These are phyloP conservation scores for Drosophila ananassae DNA, from an alignment of 1,140 invertebrate genomes.

Conservation along the genomic window DNA sequence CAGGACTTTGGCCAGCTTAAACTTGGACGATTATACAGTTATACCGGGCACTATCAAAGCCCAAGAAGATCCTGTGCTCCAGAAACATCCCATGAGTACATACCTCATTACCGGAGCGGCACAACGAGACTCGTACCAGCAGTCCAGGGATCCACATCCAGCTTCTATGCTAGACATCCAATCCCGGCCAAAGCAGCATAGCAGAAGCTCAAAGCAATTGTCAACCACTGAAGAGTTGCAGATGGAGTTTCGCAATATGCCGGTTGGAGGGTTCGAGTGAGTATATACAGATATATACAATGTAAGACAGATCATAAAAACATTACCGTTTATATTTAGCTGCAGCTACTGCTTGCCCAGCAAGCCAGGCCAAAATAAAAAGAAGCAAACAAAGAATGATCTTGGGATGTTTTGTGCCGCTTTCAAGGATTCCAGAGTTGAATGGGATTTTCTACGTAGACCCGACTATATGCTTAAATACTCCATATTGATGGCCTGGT, in stretches of 20 bases:
- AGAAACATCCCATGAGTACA: background rate
- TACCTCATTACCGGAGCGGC: background rate
- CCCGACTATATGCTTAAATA: constrained; percentile 75
- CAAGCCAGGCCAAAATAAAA: background rate
- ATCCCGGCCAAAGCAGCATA: background rate
- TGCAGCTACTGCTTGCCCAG: background rate
- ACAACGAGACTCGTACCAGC: too few species aligned
- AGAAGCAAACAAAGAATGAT: background rate
- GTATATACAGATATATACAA: background rate
- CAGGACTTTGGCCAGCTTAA: background rate
- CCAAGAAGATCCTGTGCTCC: background rate
- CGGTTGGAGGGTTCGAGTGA: background rate
- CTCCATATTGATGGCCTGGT: constrained; percentile 62
- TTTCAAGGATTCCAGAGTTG: constrained; percentile 62
- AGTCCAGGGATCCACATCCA: background rate
- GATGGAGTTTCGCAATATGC: background rate
- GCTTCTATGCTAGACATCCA: background rate
- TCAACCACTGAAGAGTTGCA: background rate
- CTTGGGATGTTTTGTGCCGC: constrained; percentile 27
- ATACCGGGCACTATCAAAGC: background rate
- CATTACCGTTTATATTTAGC: too few species aligned
- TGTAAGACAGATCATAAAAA: too few species aligned
- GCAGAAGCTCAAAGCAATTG: background rate
- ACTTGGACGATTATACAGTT: background rate
- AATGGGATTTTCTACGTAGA: constrained; percentile 59